Percentiles rank a stretch among this genome's conserved stretches.
Evolutionary conservation across 1,140 invertebrate species (phyloP).

Genomic region (Tetragnatha versicolor): DNA sequence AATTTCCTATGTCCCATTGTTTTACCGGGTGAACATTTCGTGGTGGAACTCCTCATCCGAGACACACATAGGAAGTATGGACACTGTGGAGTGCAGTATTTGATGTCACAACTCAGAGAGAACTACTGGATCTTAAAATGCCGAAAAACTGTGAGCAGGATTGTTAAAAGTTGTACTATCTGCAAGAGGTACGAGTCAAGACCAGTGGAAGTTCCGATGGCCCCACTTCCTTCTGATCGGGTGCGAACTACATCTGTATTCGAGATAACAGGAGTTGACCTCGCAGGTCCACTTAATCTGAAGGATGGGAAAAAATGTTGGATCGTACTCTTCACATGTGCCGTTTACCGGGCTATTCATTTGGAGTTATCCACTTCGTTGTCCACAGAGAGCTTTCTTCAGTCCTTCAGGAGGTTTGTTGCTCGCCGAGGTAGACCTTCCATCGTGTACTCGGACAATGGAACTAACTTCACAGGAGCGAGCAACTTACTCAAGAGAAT

Average conservation of each 20-base stretch:
- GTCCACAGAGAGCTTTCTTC: background rate
- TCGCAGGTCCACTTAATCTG: constrained; percentile 58
- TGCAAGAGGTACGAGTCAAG: background rate
- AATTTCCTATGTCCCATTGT: background rate
- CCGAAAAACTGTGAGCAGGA: background rate
- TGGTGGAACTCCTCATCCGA: background rate
- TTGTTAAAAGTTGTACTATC: background rate
- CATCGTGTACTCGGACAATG: background rate
- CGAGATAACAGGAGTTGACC: constrained; percentile 1
- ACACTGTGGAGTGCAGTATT: background rate
- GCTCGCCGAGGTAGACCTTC: constrained; percentile 58
- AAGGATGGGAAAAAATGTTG: too few species aligned
- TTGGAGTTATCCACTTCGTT: too few species aligned
- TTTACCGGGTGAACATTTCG: background rate
- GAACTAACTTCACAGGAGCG: background rate
- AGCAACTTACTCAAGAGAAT: background rate
- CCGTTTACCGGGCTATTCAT: constrained; percentile 62
- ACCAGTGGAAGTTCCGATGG: background rate
- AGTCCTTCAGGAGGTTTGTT: constrained; percentile 66
- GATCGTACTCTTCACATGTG: too few species aligned
- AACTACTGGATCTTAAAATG: constrained; percentile 16
- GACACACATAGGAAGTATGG: background rate
- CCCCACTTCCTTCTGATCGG: background rate
- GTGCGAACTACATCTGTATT: background rate
- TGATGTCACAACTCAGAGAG: background rate